Conservation (phyloP, 1,140 invertebrate genomes). For the Elysia chlorotica region DNA sequence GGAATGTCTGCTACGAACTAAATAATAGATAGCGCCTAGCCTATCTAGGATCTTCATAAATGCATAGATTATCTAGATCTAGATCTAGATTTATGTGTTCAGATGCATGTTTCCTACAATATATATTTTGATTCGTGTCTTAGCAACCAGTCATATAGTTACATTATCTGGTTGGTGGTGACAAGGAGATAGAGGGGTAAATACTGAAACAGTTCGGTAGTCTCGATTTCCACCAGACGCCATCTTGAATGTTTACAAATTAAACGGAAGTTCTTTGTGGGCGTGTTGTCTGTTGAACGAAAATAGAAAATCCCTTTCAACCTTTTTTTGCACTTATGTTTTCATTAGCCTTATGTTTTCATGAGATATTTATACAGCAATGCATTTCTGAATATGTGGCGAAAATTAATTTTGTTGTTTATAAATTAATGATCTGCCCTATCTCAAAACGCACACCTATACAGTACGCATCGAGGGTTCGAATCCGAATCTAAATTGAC, state of each 20-base stretch:
- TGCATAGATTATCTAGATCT: neutral
- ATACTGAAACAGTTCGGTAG: slow-evolving; percentile 6
- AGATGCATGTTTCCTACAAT: neutral
- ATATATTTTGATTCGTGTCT: neutral
- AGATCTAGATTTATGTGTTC: neutral
- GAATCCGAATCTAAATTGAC: neutral
- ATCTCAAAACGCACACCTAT: too few relatives aligned
- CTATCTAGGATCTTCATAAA: neutral
- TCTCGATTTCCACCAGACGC: slow-evolving; percentile 10
- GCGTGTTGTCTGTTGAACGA: neutral
- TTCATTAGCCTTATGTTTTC: neutral
- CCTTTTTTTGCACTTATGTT: neutral
- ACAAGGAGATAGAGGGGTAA: slow-evolving; percentile 3
- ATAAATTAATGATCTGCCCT: neutral
- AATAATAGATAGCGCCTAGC: neutral
- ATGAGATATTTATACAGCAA: too few relatives aligned
- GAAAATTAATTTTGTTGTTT: neutral
- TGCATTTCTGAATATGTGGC: neutral
- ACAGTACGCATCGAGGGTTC: too few relatives aligned
- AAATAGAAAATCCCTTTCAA: neutral
- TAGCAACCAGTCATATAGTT: neutral
- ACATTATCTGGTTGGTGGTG: slow-evolving; percentile 13
- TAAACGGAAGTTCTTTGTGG: neutral
- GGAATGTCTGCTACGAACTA: neutral
- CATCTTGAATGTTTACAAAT: slow-evolving; percentile 4